Evolutionary conservation across 2,888 invertebrate species (phyloP).

Genomic region (Cordilura impudica): DNA sequence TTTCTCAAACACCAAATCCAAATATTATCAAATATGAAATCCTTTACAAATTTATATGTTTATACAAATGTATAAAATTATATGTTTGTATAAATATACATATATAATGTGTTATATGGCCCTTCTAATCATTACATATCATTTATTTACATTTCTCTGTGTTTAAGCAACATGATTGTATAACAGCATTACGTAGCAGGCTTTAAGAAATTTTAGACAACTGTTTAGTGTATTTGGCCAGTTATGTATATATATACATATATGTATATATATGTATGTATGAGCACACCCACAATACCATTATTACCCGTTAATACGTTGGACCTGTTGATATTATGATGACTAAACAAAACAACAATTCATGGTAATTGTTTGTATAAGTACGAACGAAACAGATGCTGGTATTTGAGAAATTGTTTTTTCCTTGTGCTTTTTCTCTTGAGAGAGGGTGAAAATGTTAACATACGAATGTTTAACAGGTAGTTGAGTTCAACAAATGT

Average conservation of each 20-base stretch:
- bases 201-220: constrained; percentile 40
- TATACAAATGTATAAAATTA: no score
- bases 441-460: neutral
- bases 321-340: constrained; percentile 31
- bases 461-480: no score
- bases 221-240: neutral
- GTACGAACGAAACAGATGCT: constrained; percentile 13
- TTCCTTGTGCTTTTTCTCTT: neutral
- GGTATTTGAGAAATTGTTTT: neutral
- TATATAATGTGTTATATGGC: neutral
- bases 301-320: neutral
- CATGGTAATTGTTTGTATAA: constrained; percentile 57
- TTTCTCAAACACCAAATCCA: no score
- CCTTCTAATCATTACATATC: neutral
- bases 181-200: constrained; percentile 45
- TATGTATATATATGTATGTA: no score
- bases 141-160: neutral
- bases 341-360: constrained; percentile 43
- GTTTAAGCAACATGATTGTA: constrained; percentile 21
- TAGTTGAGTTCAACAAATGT: neutral
- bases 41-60: no score
- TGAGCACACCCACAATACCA: neutral
- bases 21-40: no score
- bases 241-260: neutral
- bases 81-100: no score